Conservation (phyloP, 2,888 invertebrate genomes). For the Epistrophella euchroma region DNA sequence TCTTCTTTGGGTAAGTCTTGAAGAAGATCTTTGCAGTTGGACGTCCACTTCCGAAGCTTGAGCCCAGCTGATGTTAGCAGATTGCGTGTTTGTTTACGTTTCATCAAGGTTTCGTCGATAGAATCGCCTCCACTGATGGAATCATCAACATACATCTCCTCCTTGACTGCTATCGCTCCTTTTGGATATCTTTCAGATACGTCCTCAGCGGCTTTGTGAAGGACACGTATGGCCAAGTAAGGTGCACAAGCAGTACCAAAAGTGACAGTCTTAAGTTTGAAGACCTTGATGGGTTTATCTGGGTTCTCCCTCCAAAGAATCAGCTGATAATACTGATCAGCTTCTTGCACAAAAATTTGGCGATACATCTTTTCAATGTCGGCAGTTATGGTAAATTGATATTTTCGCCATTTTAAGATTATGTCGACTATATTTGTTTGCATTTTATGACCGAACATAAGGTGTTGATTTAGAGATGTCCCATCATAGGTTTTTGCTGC, state of each 20-base stretch:
- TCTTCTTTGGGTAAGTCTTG: neutral
- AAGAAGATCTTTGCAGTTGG: too few relatives aligned
- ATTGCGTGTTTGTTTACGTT: too few relatives aligned
- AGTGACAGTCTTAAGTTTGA: too few relatives aligned
- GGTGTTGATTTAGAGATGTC: conserved; percentile 20
- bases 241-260: too few relatives aligned
- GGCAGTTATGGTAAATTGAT: conserved; percentile 70
- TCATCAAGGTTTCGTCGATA: neutral
- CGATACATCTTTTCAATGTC: conserved; percentile 61
- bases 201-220: neutral
- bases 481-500: conserved; percentile 19
- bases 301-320: conserved; percentile 34
- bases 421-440: conserved; percentile 12
- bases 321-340: conserved; percentile 34
- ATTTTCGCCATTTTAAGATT: neutral
- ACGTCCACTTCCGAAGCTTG: too few relatives aligned
- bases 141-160: conserved; percentile 12
- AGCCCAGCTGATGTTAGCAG: too few relatives aligned
- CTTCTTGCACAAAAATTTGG: conserved; percentile 31
- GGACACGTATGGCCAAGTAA: too few relatives aligned
- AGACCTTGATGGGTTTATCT: conserved; percentile 36
- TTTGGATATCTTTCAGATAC: neutral
- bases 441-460: conserved; percentile 18
- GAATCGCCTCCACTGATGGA: conserved; percentile 10
- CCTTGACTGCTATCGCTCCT: neutral